Conservation (phyloP, 2,113 vertebrate species). For the Rhinopithecus roxellana region DNA sequence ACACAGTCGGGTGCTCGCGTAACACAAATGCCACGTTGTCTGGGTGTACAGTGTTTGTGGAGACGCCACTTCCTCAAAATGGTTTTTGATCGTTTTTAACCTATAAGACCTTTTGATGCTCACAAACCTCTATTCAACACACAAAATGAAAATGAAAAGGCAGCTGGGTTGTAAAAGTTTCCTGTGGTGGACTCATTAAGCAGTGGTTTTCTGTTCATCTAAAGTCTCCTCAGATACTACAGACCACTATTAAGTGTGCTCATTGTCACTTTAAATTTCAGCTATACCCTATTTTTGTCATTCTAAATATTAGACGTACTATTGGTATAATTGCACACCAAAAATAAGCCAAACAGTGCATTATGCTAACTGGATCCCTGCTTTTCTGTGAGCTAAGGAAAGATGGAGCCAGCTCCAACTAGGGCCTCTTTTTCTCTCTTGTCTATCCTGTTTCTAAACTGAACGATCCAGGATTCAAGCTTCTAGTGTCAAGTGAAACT, state of each 20-base stretch:
- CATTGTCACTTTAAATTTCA: slow-evolving; percentile 83
- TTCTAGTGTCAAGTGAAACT: background rate
- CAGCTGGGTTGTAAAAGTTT: slow-evolving; percentile 52
- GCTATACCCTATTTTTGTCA: slow-evolving; percentile 59
- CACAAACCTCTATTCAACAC: slow-evolving; percentile 58
- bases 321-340: slow-evolving; percentile 83
- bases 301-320: slow-evolving; percentile 72
- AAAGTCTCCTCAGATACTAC: background rate
- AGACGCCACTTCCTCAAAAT: slow-evolving; percentile 65
- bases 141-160: background rate
- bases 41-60: background rate
- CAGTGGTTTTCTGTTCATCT: slow-evolving; percentile 72
- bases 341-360: slow-evolving; percentile 83
- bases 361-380: slow-evolving; percentile 78
- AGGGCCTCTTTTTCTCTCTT: background rate
- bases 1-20: slow-evolving; percentile 66
- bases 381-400: background rate
- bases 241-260: slow-evolving; percentile 64
- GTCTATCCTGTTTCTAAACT: background rate
- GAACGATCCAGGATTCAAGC: slow-evolving; percentile 29
- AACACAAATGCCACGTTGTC: slow-evolving; percentile 20
- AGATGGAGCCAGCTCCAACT: background rate
- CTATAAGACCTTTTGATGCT: slow-evolving; percentile 67
- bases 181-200: slow-evolving; percentile 60
- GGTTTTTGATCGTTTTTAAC: slow-evolving; percentile 70